Evolutionary conservation across 2,888 invertebrate species (phyloP).

Genomic region (Chouioia cunea): DNA sequence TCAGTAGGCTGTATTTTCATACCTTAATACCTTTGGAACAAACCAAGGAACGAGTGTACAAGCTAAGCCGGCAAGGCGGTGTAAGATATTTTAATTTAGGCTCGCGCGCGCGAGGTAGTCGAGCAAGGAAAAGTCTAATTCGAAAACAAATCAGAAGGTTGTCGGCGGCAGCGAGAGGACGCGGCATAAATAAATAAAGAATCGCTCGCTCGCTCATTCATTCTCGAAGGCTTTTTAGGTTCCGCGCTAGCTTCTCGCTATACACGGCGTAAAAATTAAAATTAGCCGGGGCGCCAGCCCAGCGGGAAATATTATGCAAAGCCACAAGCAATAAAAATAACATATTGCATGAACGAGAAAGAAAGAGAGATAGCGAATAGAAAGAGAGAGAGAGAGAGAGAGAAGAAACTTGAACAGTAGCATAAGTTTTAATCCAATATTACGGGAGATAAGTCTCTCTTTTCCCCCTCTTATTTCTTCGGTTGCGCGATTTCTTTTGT

Average conservation of each 20-base stretch:
- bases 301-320: constrained; percentile 66
- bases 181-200: constrained; percentile 43
- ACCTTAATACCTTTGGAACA: no score
- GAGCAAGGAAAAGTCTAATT: background rate
- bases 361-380: no score
- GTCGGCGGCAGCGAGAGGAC: background rate
- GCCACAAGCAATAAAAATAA: constrained; percentile 69
- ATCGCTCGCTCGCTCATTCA: constrained; percentile 14
- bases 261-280: constrained; percentile 66
- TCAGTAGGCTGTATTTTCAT: no score
- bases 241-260: no score
- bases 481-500: constrained; percentile 65
- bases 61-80: no score
- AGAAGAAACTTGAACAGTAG: constrained; percentile 58
- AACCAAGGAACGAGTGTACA: background rate
- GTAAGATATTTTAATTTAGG: no score
- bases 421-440: constrained; percentile 70
- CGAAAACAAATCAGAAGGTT: constrained; percentile 26
- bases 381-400: constrained; percentile 18
- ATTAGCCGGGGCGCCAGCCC: constrained; percentile 60
- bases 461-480: constrained; percentile 38
- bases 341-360: constrained; percentile 67
- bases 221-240: background rate
- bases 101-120: no score
- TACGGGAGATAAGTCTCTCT: constrained; percentile 66